Evolutionary conservation across 2,888 invertebrate species (phyloP).

Genomic region (Polietes domitor): DNA sequence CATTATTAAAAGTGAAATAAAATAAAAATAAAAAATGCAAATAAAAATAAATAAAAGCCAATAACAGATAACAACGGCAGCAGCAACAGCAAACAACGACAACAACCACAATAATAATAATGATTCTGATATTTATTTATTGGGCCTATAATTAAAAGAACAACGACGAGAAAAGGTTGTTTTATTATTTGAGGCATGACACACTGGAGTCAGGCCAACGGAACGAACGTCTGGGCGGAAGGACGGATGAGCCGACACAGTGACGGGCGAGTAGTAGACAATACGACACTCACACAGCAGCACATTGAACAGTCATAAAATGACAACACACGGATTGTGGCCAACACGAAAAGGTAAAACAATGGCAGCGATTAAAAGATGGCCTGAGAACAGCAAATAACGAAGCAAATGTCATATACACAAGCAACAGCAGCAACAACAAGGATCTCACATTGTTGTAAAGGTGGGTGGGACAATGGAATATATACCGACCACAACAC

Average conservation of each 20-base stretch:
- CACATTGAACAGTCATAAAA: conserved; percentile 11
- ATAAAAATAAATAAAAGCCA: conserved; percentile 10
- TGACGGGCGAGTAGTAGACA: not conserved
- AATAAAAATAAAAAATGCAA: not conserved
- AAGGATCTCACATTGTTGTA: not conserved
- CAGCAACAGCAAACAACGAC: not conserved
- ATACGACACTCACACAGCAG: not conserved
- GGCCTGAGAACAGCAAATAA: conserved; percentile 28
- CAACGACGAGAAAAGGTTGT: conserved; percentile 25
- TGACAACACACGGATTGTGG: conserved; percentile 33
- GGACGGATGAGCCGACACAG: not conserved
- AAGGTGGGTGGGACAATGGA: not conserved
- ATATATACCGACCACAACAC: conserved; percentile 12
- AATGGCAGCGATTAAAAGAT: conserved; percentile 57
- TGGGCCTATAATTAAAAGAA: conserved; percentile 46
- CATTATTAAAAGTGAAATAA: conserved; percentile 42
- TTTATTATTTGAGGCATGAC: conserved; percentile 28
- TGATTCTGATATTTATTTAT: conserved; percentile 40
- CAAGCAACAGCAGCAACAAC: not conserved
- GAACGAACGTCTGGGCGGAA: not conserved
- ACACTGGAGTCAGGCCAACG: conserved; percentile 8
- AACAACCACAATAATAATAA: conserved; percentile 9
- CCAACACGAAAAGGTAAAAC: conserved; percentile 48
- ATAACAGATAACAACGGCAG: conserved; percentile 7
- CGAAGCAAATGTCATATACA: not conserved